These are phyloP conservation scores for Danio tinwini DNA, from an alignment of 2,797 vertebrate species.

Conservation along the genomic window DNA sequence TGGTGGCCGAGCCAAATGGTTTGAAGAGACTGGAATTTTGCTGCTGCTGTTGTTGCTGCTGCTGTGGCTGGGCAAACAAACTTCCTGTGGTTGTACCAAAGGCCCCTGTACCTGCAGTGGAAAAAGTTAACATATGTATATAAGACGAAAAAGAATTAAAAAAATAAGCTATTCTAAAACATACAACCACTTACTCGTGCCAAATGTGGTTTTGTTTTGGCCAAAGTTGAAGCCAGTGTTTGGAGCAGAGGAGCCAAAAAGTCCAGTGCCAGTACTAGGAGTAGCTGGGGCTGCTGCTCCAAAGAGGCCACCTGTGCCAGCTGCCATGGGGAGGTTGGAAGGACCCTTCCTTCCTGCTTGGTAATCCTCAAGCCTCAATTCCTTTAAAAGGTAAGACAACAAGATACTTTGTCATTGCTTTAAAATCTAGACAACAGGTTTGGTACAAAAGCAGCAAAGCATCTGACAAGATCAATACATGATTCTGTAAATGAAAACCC, in stretches of 20 bases:
- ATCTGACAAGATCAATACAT: background rate
- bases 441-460: background rate
- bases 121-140: background rate
- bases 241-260: slow-evolving; percentile 87
- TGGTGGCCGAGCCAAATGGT: slow-evolving; percentile 87
- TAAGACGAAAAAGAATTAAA: background rate
- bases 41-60: slow-evolving; percentile 58
- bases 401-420: background rate
- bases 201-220: slow-evolving; percentile 88
- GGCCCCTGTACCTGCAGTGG: slow-evolving; percentile 66
- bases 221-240: slow-evolving; percentile 90
- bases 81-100: slow-evolving; percentile 84
- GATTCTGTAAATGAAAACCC: background rate
- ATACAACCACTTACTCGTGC: slow-evolving; percentile 75
- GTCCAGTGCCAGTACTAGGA: slow-evolving; percentile 84
- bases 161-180: background rate
- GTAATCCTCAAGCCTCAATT: slow-evolving; percentile 94
- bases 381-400: slow-evolving; percentile 72
- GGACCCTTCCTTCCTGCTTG: slow-evolving; percentile 93
- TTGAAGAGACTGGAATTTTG: slow-evolving; percentile 87
- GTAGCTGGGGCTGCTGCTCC: slow-evolving; percentile 82
- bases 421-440: background rate
- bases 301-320: slow-evolving; percentile 80
- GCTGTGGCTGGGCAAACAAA: slow-evolving; percentile 79
- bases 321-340: slow-evolving; percentile 84